phyloP scores from a whole-genome alignment of 2,797 vertebrate genomes.

The Lophotriccus pileatus region DNA sequence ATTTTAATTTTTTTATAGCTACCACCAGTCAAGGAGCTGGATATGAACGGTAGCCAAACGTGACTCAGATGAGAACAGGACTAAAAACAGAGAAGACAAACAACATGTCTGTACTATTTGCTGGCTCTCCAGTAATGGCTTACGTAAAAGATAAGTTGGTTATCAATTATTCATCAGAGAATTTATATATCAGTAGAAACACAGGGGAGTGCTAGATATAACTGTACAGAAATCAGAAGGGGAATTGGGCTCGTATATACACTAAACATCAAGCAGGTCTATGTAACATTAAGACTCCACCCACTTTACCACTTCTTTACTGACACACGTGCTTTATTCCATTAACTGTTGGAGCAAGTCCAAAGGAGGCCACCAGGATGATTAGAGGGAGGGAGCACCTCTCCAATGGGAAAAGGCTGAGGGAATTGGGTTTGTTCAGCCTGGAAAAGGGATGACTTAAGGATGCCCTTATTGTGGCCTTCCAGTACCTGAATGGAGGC shows the following conservation, averaged over 20 bases:
- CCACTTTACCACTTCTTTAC: conserved; percentile 4
- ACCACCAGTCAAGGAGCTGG: not conserved
- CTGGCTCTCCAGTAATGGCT: conserved; percentile 10
- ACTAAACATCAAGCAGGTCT: conserved; percentile 2
- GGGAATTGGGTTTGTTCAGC: not conserved
- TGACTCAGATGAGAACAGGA: conserved; percentile 18
- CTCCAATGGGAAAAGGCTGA: not conserved
- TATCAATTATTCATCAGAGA: conserved; percentile 33
- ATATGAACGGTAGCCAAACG: not conserved
- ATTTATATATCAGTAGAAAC: not conserved
- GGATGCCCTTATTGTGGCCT: not conserved
- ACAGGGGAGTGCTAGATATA: not conserved
- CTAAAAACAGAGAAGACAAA: not conserved
- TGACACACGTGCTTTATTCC: conserved; percentile 8
- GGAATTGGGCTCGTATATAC: not conserved
- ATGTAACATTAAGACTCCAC: not conserved
- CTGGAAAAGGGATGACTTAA: not conserved
- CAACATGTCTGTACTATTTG: not conserved
- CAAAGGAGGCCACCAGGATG: not conserved
- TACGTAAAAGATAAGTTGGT: conserved; percentile 4
- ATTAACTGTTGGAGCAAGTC: not conserved
- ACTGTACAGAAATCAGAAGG: conserved; percentile 8
- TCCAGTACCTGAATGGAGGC: not conserved
- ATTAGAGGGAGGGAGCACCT: not conserved
- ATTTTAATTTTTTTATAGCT: not conserved